phyloP scores from a whole-genome alignment of 1,140 invertebrate genomes.

The Bacillus rossius region DNA sequence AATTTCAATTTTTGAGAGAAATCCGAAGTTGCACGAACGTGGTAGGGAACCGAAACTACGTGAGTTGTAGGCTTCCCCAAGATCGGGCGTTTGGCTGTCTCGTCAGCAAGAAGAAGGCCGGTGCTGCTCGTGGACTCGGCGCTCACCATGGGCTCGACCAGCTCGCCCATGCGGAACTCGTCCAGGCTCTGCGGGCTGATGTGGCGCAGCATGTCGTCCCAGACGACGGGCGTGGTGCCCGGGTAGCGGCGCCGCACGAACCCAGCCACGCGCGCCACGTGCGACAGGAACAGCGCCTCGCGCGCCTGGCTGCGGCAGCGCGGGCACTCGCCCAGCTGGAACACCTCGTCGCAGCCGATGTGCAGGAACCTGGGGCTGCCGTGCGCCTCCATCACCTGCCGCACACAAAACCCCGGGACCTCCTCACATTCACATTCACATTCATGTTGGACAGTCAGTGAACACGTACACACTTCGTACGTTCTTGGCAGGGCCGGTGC shows the following conservation, averaged over 20 bases:
- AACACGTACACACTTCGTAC: no score
- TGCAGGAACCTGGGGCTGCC: conserved; percentile 45
- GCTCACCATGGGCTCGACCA: conserved; percentile 77
- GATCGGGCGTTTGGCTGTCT: no score
- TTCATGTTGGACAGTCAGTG: no score
- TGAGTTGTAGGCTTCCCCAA: no score
- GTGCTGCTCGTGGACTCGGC: no score
- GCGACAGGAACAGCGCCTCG: conserved; percentile 39
- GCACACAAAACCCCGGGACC: conserved; percentile 38
- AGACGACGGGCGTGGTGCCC: conserved; percentile 64
- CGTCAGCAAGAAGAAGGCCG: no score
- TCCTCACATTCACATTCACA: neutral
- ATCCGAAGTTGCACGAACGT: no score
- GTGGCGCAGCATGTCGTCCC: conserved; percentile 91
- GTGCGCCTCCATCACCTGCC: conserved; percentile 52
- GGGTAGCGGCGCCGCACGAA: conserved; percentile 39
- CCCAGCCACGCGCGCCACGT: conserved; percentile 40
- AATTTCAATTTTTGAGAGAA: no score
- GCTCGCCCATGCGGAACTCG: conserved; percentile 52
- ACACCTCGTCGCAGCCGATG: conserved; percentile 58
- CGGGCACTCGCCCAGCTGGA: conserved; percentile 45
- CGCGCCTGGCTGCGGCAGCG: conserved; percentile 35
- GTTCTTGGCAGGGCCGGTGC: neutral
- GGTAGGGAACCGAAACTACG: no score
- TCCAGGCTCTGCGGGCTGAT: conserved; percentile 40